Evolutionary conservation across 2,888 invertebrate genomes (phyloP).

Genomic region (Cecidostiba fungosa): DNA sequence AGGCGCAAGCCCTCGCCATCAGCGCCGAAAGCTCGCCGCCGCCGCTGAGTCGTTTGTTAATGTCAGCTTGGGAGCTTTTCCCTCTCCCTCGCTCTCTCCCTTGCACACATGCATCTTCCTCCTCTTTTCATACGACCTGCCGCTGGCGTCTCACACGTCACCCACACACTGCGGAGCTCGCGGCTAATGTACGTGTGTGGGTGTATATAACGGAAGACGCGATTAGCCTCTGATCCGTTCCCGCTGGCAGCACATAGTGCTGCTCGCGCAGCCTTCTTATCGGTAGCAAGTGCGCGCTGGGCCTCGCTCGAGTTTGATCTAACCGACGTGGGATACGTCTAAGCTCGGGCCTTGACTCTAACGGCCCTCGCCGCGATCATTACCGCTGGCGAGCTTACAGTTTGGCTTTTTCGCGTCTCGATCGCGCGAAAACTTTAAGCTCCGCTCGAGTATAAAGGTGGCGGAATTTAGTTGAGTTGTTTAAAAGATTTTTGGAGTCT

Average conservation of each 20-base stretch:
- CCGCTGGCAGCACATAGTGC: neutral
- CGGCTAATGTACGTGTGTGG: conserved; percentile 30
- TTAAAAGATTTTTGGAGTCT: neutral
- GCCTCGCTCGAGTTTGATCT: conserved; percentile 47
- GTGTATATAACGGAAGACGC: conserved; percentile 39
- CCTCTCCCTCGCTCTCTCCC: neutral
- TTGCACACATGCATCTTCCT: conserved; percentile 8
- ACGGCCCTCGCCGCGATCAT: conserved; percentile 7
- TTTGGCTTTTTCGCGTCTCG: neutral
- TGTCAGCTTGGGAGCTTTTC: conserved; percentile 65
- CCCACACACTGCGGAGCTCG: conserved; percentile 16
- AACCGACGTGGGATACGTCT: conserved; percentile 30
- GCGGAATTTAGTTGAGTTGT: too few relatives aligned
- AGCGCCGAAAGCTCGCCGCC: conserved; percentile 62
- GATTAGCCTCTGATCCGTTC: conserved; percentile 42
- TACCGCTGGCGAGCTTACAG: conserved; percentile 5
- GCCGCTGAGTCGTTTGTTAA: conserved; percentile 74
- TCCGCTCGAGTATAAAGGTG: too few relatives aligned
- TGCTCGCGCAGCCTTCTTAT: conserved; percentile 21
- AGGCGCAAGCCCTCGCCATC: conserved; percentile 55
- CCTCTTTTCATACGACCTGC: conserved; percentile 23
- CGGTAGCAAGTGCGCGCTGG: neutral
- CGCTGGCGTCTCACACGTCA: conserved; percentile 38
- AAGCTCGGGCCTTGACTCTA: neutral
- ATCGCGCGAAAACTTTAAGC: conserved; percentile 53